phyloP scores from a whole-genome alignment of 1,140 invertebrate genomes.

The Neuroterus valhalla region DNA sequence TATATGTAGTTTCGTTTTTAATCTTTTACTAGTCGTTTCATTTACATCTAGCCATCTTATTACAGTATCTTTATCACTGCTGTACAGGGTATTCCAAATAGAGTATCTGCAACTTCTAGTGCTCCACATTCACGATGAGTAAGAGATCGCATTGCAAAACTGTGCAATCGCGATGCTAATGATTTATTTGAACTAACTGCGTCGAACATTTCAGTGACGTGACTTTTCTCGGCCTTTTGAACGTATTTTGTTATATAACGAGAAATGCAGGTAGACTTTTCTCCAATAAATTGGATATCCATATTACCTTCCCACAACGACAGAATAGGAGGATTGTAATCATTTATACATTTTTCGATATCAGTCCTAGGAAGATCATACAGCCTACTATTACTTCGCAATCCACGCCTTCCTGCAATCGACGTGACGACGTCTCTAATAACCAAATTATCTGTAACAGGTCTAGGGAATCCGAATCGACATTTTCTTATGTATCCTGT shows the following conservation, averaged over 20 bases:
- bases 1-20: conserved; percentile 39
- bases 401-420: conserved; percentile 50
- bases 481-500: conserved; percentile 40
- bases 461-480: conserved; percentile 53
- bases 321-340: conserved; percentile 57
- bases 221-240: conserved; percentile 43
- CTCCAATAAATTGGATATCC: conserved; percentile 56
- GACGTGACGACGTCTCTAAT: conserved; percentile 50
- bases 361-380: conserved; percentile 53
- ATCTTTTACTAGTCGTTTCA: conserved; percentile 39
- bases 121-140: conserved; percentile 54
- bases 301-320: conserved; percentile 57
- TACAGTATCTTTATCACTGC: conserved; percentile 56
- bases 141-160: conserved; percentile 47
- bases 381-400: conserved; percentile 52
- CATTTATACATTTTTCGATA: conserved; percentile 54
- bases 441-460: conserved; percentile 42
- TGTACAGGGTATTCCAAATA: conserved; percentile 54
- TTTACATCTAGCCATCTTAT: conserved; percentile 59
- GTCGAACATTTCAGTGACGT: conserved; percentile 28
- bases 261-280: conserved; percentile 50
- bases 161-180: conserved; percentile 41
- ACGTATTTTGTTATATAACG: conserved; percentile 50
- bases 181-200: conserved; percentile 29
- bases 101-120: conserved; percentile 55